Evolutionary conservation across 30 jellyfish, hydroid and myxozoan species (phyloP), one percentile per base, ranked within the genome.

Genomic region (Rhopilema esculentum): DNA sequence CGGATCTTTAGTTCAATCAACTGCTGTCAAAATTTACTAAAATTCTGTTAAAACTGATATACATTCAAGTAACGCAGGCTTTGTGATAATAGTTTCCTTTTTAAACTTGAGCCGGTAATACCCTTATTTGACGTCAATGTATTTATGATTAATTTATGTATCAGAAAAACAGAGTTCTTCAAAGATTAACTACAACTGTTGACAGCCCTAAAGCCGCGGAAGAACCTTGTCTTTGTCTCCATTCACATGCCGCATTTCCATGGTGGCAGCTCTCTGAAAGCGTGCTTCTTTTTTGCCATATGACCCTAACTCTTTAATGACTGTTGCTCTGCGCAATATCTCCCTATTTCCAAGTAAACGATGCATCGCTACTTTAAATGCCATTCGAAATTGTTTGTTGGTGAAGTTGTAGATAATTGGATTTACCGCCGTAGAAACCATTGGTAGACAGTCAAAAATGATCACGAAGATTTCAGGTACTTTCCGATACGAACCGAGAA

Each of bases 331-430:
- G 26, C 90, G 90, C 16, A 80, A 53, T 1, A 85, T 19, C 64
- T 85, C 93, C 4, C 48, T 69, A 33, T 65, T 85, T 28, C 93
- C 93, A 1, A 85, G 66, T 72, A 85, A 15, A 0, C 93, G 88
- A 52, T 69, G 68, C 68, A 85, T 85, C 16, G 48, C 93, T 49
- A 73, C 82, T n/a, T 72, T 72, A 69, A 85, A 85, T 12, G 97
- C 89, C 57, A 51, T 66, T 50, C 96, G 95, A 66, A 86, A 92
- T 66, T 87, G 97, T 66, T 64, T 75, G 83, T 85, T 92, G n/a
- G 87, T 51, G 21, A 92, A 68, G 51, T 91, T 87, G 82, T 92
- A 92, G 1, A 92, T 92, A 24, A 87, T 16, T 12, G 98, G 98
- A 51, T 92, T 92, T 1, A 92, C 27, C 18, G 91, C 88, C 32